Evolutionary conservation across 2,797 vertebrate species (phyloP).

Genomic region (Enoplosus armatus): DNA sequence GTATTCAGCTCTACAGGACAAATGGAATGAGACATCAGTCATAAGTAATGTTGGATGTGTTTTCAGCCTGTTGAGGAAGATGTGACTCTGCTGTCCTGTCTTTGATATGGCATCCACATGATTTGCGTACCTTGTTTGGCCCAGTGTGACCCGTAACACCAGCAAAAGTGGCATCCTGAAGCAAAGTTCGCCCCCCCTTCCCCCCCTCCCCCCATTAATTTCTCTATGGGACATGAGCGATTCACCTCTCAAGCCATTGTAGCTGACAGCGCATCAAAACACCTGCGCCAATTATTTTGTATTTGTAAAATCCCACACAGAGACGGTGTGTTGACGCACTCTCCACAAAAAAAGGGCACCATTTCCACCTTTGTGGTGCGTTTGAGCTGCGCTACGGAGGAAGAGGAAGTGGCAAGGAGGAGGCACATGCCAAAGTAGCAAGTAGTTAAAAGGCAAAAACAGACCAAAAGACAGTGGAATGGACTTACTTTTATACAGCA

Average conservation of each 20-base stretch:
- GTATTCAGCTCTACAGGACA: background rate
- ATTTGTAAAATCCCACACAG: conserved; percentile 1
- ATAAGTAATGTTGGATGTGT: background rate
- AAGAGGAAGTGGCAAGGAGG: background rate
- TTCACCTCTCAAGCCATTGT: background rate
- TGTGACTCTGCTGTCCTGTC: background rate
- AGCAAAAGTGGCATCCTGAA: background rate
- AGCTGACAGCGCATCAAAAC: background rate
- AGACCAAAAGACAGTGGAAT: too few species aligned
- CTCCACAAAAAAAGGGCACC: too few species aligned
- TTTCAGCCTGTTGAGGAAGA: background rate
- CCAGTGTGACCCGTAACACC: too few species aligned
- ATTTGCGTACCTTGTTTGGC: background rate
- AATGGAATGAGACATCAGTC: background rate
- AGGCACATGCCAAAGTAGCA: too few species aligned
- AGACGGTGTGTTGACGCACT: too few species aligned
- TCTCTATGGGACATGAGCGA: background rate
- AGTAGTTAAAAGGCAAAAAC: too few species aligned
- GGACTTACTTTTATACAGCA: too few species aligned
- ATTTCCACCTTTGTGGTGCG: background rate
- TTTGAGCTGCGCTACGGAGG: background rate
- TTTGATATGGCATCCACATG: background rate
- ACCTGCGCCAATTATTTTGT: background rate
- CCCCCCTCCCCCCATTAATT: background rate
- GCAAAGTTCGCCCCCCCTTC: accelerated